Evolutionary conservation across 2,888 invertebrate genomes (phyloP).

Genomic region (Epistrophe eligans): DNA sequence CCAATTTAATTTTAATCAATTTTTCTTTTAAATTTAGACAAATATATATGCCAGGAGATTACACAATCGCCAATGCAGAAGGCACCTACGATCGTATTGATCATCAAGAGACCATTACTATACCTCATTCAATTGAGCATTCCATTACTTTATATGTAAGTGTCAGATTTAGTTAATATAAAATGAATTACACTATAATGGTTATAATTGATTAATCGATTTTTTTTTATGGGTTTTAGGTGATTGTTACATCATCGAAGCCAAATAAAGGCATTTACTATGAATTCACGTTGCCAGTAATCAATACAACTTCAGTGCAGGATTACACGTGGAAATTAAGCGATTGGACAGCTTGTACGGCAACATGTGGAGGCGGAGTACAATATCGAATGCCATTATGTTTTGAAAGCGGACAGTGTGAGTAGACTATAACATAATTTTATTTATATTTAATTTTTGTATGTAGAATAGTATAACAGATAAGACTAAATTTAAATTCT

Average conservation of each 20-base stretch:
- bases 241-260: slow-evolving; percentile 89
- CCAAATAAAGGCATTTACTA: slow-evolving; percentile 93
- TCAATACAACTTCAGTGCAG: slow-evolving; percentile 86
- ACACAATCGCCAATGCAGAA: slow-evolving; percentile 91
- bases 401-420: slow-evolving; percentile 84
- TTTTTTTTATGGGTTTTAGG: slow-evolving; percentile 83
- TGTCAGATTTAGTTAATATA: slow-evolving; percentile 1
- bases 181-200: neutral
- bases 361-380: slow-evolving; percentile 91
- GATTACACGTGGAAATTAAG: slow-evolving; percentile 90
- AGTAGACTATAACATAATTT: slow-evolving; percentile 66
- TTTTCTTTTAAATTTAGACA: slow-evolving; percentile 84
- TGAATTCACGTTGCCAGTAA: slow-evolving; percentile 88
- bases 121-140: slow-evolving; percentile 92
- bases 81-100: slow-evolving; percentile 91
- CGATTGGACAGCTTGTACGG: slow-evolving; percentile 92
- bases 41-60: slow-evolving; percentile 91
- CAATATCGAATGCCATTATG: slow-evolving; percentile 86
- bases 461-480: neutral
- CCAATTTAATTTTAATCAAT: too few relatives aligned
- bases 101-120: slow-evolving; percentile 91
- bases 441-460: too few relatives aligned
- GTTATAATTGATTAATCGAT: neutral
- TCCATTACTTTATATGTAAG: slow-evolving; percentile 92
- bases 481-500: neutral